Conservation (phyloP, 2,888 invertebrate species). For the Volucella bombylans region DNA sequence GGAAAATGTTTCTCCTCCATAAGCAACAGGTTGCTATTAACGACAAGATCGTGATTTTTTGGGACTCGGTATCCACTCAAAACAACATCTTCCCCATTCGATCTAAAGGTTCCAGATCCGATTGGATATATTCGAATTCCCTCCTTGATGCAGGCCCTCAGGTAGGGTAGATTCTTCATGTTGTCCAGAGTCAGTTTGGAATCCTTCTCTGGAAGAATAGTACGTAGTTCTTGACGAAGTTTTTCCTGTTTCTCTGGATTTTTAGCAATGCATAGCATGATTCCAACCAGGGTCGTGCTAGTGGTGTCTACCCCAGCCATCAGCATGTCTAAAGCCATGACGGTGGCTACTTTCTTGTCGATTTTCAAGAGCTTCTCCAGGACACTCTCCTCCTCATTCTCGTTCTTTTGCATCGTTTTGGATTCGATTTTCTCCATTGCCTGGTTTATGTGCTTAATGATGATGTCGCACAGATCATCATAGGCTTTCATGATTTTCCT, state of each 20-base stretch:
- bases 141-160: conserved; percentile 88
- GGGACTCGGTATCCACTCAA: conserved; percentile 86
- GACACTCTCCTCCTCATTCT: conserved; percentile 83
- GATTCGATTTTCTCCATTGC: conserved; percentile 78
- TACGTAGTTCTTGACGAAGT: conserved; percentile 84
- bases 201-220: conserved; percentile 80
- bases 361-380: conserved; percentile 86
- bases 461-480: conserved; percentile 77
- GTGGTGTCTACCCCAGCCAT: conserved; percentile 88
- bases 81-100: conserved; percentile 84
- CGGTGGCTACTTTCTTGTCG: conserved; percentile 85
- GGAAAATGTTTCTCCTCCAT: conserved; percentile 86
- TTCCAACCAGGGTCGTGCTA: conserved; percentile 83
- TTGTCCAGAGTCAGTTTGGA: conserved; percentile 80
- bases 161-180: conserved; percentile 83
- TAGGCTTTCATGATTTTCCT: conserved; percentile 75
- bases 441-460: conserved; percentile 78
- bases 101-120: conserved; percentile 84
- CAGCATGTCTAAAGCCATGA: conserved; percentile 88
- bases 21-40: conserved; percentile 85
- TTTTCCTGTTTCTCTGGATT: conserved; percentile 86
- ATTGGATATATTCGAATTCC: conserved; percentile 85
- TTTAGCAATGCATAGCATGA: conserved; percentile 85
- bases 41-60: conserved; percentile 86
- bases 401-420: background rate